These are phyloP conservation scores for Trachelus iudaicus DNA, from an alignment of 2,888 invertebrate species.

Conservation along the genomic window DNA sequence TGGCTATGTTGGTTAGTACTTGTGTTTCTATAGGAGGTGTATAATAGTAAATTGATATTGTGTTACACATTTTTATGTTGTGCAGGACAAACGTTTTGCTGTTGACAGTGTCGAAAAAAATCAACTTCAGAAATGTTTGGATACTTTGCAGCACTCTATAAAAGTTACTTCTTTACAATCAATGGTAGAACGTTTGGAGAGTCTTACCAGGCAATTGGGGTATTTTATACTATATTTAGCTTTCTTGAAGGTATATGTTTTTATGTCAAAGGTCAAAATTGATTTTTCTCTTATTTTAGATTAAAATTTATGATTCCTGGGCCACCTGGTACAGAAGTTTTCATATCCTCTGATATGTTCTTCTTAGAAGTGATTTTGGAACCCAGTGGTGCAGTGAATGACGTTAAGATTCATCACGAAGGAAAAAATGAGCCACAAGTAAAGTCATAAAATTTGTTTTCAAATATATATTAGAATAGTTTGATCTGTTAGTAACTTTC, in stretches of 20 bases:
- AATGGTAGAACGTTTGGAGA: slow-evolving; percentile 91
- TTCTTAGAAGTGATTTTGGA: slow-evolving; percentile 92
- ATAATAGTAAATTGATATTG: not conserved
- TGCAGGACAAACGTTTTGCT: slow-evolving; percentile 88
- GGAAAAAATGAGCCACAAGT: slow-evolving; percentile 75
- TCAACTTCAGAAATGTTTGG: slow-evolving; percentile 90
- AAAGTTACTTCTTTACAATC: slow-evolving; percentile 92
- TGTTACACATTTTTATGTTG: slow-evolving; percentile 14
- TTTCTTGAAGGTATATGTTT: slow-evolving; percentile 1
- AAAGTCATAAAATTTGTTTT: not conserved
- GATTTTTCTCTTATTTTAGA: slow-evolving; percentile 64
- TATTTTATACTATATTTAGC: slow-evolving; percentile 53
- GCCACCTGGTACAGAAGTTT: slow-evolving; percentile 82
- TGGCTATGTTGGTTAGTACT: slow-evolving; percentile 81
- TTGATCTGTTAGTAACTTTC: not conserved
- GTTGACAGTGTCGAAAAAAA: slow-evolving; percentile 86
- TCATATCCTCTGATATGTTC: slow-evolving; percentile 97
- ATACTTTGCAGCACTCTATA: slow-evolving; percentile 92
- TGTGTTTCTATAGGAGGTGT: not conserved
- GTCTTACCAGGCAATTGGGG: slow-evolving; percentile 90
- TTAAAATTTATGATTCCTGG: slow-evolving; percentile 90
- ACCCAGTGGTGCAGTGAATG: slow-evolving; percentile 83
- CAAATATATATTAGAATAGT: not conserved
- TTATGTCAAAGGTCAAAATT: not conserved
- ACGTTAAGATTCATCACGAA: slow-evolving; percentile 93